Evolutionary conservation across 2,797 vertebrate species (phyloP).

Genomic region (Tinamus major): DNA sequence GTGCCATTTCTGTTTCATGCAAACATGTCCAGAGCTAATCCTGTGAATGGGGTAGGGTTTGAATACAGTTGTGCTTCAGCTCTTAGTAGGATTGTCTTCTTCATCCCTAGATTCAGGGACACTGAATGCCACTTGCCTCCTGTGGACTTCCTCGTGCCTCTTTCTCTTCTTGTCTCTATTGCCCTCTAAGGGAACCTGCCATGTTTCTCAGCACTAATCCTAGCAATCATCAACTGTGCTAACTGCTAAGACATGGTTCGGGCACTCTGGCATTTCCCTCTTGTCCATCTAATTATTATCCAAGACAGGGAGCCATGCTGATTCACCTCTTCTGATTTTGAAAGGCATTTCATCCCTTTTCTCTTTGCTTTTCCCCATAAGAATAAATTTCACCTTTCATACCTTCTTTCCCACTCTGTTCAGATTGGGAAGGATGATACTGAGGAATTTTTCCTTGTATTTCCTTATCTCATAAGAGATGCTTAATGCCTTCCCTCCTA

Average conservation of each 20-base stretch:
- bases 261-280: neutral
- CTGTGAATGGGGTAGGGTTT: neutral
- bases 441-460: neutral
- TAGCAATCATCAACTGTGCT: neutral
- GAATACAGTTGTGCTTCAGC: neutral
- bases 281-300: neutral
- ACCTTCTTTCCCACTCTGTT: neutral
- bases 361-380: neutral
- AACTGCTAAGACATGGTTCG: neutral
- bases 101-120: neutral
- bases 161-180: neutral
- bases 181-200: neutral
- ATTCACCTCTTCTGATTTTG: neutral
- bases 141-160: neutral
- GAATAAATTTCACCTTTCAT: neutral
- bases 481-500: neutral
- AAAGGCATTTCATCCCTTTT: neutral
- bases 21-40: neutral
- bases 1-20: neutral
- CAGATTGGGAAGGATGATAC: neutral
- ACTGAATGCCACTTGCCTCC: neutral
- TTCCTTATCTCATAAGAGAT: neutral
- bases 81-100: accelerated
- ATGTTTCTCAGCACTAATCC: neutral
- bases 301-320: neutral